Evolutionary conservation across 1,140 invertebrate species (phyloP).

Genomic region (Tetramorium parvispinum): DNA sequence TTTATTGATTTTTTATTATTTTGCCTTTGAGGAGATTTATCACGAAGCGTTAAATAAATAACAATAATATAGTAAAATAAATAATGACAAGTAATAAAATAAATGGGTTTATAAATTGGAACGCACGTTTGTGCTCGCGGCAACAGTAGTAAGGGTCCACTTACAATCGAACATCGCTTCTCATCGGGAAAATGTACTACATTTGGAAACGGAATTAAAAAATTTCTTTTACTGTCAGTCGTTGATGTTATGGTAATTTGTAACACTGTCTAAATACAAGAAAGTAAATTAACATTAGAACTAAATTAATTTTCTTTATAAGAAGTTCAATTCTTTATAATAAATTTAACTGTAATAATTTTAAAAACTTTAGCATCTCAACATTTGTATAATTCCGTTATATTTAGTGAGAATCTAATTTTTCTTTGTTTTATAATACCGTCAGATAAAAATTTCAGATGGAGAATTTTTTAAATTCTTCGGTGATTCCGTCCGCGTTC

Average conservation of each 20-base stretch:
- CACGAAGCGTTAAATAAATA: neutral
- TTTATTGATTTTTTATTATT: neutral
- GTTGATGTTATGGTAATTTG: neutral
- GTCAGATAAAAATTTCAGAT: neutral
- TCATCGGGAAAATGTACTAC: neutral
- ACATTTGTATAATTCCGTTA: neutral
- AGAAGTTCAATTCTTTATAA: neutral
- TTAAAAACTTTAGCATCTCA: neutral
- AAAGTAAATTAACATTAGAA: neutral
- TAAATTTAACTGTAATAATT: neutral
- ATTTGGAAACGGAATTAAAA: neutral
- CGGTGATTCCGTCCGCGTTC: neutral
- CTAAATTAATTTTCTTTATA: neutral
- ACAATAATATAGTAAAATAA: neutral
- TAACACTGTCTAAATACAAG: neutral
- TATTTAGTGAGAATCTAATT: neutral
- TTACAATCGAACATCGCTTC: neutral
- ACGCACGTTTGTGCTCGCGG: neutral
- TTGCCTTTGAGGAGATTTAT: neutral
- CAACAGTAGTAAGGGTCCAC: neutral
- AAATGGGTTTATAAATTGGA: neutral
- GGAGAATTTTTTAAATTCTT: neutral
- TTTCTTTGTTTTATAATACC: neutral
- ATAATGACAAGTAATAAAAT: neutral
- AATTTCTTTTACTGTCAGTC: neutral